Conservation (phyloP, 2,797 vertebrate genomes). For the Syngnathus rostellatus region DNA sequence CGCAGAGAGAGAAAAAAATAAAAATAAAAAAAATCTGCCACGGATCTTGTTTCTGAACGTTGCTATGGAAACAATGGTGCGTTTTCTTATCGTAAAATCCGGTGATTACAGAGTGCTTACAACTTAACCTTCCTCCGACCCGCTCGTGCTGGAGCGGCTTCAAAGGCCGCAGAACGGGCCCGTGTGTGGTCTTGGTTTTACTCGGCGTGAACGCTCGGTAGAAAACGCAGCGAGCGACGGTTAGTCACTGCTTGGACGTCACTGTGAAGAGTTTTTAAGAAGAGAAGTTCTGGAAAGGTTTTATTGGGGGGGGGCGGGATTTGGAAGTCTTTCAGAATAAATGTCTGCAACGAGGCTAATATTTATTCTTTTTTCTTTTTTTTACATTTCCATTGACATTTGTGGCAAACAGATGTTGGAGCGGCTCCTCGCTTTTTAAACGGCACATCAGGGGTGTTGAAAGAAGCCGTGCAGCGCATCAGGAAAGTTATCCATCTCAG, state of each 20-base stretch:
- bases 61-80: not conserved
- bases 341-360: conserved; percentile 23
- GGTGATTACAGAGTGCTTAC: conserved; percentile 53
- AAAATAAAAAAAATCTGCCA: not conserved
- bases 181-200: conserved; percentile 64
- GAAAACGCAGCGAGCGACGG: conserved; percentile 35
- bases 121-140: conserved; percentile 51
- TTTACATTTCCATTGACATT: conserved; percentile 48
- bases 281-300: conserved; percentile 6
- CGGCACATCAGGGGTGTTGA: conserved; percentile 13
- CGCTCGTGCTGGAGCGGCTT: conserved; percentile 35
- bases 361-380: conserved; percentile 8
- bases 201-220: conserved; percentile 49
- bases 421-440: conserved; percentile 30
- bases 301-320: not conserved
- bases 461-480: conserved; percentile 27
- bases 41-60: not conserved
- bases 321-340: conserved; percentile 43
- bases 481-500: conserved; percentile 30
- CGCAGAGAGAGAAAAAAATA: not conserved
- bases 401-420: conserved; percentile 49
- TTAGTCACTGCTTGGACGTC: conserved; percentile 49
- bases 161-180: conserved; percentile 41
- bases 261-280: conserved; percentile 21
- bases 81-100: conserved; percentile 55